phyloP scores from a whole-genome alignment of 2,888 invertebrate genomes.

The Lathronympha strigana region DNA sequence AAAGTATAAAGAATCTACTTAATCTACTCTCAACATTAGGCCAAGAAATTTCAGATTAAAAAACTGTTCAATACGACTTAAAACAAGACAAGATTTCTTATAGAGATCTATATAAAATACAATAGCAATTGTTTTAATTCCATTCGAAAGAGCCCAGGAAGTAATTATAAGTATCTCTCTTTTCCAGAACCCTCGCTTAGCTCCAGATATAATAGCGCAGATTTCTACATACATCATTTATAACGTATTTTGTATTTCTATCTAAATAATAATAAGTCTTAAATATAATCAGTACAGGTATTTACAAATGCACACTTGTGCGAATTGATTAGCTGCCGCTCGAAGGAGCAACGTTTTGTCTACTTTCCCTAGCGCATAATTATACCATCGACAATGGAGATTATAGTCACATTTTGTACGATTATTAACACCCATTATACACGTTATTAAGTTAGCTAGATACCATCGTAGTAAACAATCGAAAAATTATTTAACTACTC shows the following conservation, averaged over 20 bases:
- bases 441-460: constrained; percentile 46
- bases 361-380: constrained; percentile 50
- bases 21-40: constrained; percentile 41
- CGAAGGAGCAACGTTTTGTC: constrained; percentile 68
- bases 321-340: constrained; percentile 74
- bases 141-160: constrained; percentile 14
- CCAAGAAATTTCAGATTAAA: constrained; percentile 34
- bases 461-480: constrained; percentile 54
- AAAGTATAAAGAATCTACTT: constrained; percentile 44
- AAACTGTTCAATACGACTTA: constrained; percentile 19
- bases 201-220: constrained; percentile 25
- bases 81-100: constrained; percentile 28
- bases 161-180: constrained; percentile 25
- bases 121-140: constrained; percentile 8
- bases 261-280: constrained; percentile 70
- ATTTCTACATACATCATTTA: constrained; percentile 35
- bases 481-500: constrained; percentile 47
- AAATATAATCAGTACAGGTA: constrained; percentile 70
- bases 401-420: constrained; percentile 82
- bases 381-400: constrained; percentile 65
- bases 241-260: constrained; percentile 51
- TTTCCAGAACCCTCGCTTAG: constrained; percentile 30
- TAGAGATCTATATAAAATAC: constrained; percentile 32
- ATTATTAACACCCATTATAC: constrained; percentile 61
- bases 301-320: constrained; percentile 75